Percentiles rank a stretch among this genome's conserved stretches.
These are phyloP conservation scores for Drosophila pachea DNA, from an alignment of 1,140 invertebrate genomes.

Conservation along the genomic window DNA sequence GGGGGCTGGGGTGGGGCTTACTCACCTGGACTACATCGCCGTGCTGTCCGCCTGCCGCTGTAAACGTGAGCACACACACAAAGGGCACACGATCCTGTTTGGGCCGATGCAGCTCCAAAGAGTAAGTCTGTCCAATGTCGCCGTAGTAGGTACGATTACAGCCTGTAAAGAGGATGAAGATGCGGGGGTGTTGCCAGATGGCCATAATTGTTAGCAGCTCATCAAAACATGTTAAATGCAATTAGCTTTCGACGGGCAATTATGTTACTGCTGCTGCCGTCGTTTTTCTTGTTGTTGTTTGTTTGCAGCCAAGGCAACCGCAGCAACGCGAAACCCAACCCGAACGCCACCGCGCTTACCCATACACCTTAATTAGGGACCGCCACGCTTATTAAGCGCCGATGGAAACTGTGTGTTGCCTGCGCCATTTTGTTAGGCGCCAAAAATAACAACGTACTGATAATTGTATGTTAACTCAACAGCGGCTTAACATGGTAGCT, in stretches of 20 bases:
- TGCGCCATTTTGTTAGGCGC: constrained; percentile 23
- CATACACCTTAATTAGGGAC: background rate
- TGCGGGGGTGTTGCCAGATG: background rate
- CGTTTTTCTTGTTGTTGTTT: constrained; percentile 1
- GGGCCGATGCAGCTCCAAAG: constrained; percentile 88
- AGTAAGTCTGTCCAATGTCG: constrained; percentile 89
- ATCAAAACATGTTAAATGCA: constrained; percentile 50
- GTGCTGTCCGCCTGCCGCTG: constrained; percentile 88
- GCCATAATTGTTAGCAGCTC: constrained; percentile 14
- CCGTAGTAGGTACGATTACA: constrained; percentile 93
- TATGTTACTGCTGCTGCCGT: constrained; percentile 32
- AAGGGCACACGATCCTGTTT: constrained; percentile 90
- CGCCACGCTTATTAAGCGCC: constrained; percentile 9
- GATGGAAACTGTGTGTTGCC: constrained; percentile 24
- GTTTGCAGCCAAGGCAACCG: constrained; percentile 35
- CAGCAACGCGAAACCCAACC: background rate
- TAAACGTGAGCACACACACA: constrained; percentile 90
- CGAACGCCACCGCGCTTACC: background rate
- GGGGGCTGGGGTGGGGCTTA: background rate
- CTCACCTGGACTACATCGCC: constrained; percentile 91
- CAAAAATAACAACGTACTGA: constrained; percentile 32
- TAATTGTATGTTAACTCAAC: constrained; percentile 50
- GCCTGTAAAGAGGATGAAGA: constrained; percentile 80
- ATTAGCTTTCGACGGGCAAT: constrained; percentile 54
- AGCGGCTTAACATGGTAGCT: constrained; percentile 25